Evolutionary conservation across 2,888 invertebrate genomes (phyloP), one percentile per base, ranked within the genome.

Genomic region (Luperina nickerlii): DNA sequence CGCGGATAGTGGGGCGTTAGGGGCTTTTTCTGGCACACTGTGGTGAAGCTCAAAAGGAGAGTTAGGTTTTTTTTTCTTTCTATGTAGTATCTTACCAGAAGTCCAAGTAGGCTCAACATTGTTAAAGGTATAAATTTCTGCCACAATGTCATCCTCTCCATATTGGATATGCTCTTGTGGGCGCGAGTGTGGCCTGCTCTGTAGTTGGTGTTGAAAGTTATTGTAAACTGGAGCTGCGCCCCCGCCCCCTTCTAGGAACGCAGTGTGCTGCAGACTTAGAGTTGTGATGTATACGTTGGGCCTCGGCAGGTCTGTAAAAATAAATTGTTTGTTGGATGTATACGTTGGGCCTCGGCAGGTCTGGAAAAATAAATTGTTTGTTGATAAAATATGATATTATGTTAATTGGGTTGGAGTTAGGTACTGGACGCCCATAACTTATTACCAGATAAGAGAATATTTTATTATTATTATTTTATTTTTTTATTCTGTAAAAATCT

Each of bases 201-300:
- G 83, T 69, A 11, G 90, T 24, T 54, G 60, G 13, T 79, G 84
- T 82, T 15, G 89, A 81, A 70, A 85, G 68, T 69, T 84, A 54
- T 80, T 88, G 68, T 74, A 76, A 2, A 87, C 15, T 67, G 87
- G 78, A n/a, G 0, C 11, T 5, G 11, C 48, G 0, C 88, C 76
- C 18, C 75, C 74, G 0, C 76, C 80, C 79, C 89, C 54, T 87
- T 94, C 82, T 8, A 96, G 89, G 88, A 92, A 96, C n/a, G 97
- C 90, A 60, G 94, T 95, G 90, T 97, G 97, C 80, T 97, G 96
- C 0, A 97, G 94, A 76, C 95, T 96, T 57, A 97, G 94, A 0
- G 96, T 96, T 13, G 97, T 97, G 4, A 97, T 94, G 78, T 94
- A 94, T 75, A 92, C 90, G 72, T 93, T 93, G 63, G 93, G 94